phyloP scores from a whole-genome alignment of 2,797 vertebrate species.

The Sebastes miniatus region DNA sequence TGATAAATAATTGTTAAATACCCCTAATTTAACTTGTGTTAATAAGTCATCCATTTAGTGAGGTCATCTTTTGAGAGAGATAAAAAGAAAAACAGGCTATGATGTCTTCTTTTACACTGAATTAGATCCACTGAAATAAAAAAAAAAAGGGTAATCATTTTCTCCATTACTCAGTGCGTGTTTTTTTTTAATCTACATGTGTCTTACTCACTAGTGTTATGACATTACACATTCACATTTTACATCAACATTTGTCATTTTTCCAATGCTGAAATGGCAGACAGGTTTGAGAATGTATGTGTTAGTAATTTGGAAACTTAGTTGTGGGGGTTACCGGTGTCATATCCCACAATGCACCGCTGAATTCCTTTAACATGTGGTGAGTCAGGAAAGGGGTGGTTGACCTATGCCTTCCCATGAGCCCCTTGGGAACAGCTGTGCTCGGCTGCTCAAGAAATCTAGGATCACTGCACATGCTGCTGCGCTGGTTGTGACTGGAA shows the following conservation, averaged over 20 bases:
- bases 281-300: constrained; percentile 74
- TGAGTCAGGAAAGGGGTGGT: constrained; percentile 87
- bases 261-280: constrained; percentile 46
- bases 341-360: constrained; percentile 84
- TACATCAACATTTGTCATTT: constrained; percentile 42
- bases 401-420: constrained; percentile 84
- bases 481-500: constrained; percentile 80
- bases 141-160: not conserved
- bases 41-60: constrained; percentile 1
- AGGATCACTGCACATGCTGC: constrained; percentile 77
- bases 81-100: not conserved
- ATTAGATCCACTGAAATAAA: not conserved
- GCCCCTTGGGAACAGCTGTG: constrained; percentile 80
- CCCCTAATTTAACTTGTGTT: not conserved
- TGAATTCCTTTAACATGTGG: constrained; percentile 90
- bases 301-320: constrained; percentile 83
- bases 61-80: not conserved
- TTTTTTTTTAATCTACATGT: not conserved
- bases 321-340: constrained; percentile 78
- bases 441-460: constrained; percentile 77
- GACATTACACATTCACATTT: constrained; percentile 17
- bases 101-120: not conserved
- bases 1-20: constrained; percentile 32
- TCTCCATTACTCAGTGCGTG: not conserved
- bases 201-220: not conserved